Conservation (phyloP, 2,888 invertebrate genomes). For the Pheosia tremula region DNA sequence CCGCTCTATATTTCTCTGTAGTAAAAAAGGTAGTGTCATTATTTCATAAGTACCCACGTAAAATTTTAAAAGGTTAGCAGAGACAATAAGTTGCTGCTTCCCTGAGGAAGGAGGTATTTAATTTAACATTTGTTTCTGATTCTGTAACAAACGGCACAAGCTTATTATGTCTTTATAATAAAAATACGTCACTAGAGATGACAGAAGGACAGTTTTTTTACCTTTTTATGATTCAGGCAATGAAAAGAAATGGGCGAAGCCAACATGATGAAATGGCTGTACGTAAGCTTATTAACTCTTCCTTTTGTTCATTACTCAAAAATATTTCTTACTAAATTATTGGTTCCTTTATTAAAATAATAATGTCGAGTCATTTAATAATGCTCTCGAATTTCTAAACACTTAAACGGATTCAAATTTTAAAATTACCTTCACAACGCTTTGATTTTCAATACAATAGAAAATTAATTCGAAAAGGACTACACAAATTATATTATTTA, state of each 20-base stretch:
- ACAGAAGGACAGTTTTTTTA: slow-evolving; percentile 59
- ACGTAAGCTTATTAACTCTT: slow-evolving; percentile 73
- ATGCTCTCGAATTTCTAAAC: slow-evolving; percentile 18
- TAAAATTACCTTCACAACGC: neutral
- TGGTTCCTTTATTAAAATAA: slow-evolving; percentile 37
- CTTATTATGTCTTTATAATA: slow-evolving; percentile 50
- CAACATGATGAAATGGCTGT: slow-evolving; percentile 60
- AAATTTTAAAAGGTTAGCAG: slow-evolving; percentile 10
- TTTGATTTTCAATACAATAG: neutral
- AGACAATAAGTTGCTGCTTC: slow-evolving; percentile 23
- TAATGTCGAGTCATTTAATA: slow-evolving; percentile 38
- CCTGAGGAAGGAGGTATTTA: slow-evolving; percentile 36
- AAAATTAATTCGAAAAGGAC: too few relatives aligned
- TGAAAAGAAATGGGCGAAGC: slow-evolving; percentile 70
- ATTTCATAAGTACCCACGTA: slow-evolving; percentile 8
- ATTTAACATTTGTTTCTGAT: slow-evolving; percentile 46
- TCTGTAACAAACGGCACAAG: slow-evolving; percentile 54
- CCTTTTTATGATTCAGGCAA: slow-evolving; percentile 66
- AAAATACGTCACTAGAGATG: slow-evolving; percentile 57
- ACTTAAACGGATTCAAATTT: slow-evolving; percentile 12
- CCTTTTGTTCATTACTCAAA: slow-evolving; percentile 49
- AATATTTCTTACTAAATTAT: slow-evolving; percentile 47
- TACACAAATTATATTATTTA: too few relatives aligned
- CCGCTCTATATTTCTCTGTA: neutral
- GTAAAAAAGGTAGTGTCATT: neutral